Base-by-base conservation (phyloP, 2,113 vertebrate species). In the Ranitomeya imitator region DNA sequence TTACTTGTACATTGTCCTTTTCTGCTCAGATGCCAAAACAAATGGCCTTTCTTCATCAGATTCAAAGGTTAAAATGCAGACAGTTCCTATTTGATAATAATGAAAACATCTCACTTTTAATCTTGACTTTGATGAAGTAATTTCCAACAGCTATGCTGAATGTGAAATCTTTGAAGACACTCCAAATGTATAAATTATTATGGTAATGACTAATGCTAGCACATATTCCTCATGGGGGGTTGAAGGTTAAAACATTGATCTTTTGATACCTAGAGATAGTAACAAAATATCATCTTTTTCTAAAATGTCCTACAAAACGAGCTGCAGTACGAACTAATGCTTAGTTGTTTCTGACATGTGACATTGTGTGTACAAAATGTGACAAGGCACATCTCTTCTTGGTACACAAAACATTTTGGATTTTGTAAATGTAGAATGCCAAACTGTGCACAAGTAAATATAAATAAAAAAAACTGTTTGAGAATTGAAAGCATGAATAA, bases 81-180 rank as follows among this genome's bases (percentile, higher is more conserved):
- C 37, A 93, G 93, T 95, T 95, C 95, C 93, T 95, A 95, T 93
- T 94, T 95, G 93, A 95, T 95, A 94, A 93, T 93, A 93, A 93
- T 90, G 94, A 95, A 95, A 93, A 95, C 94, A 94, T 93, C 92
- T 91, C 93, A 63, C 57, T 52, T 86, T 18, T 69, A 52, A 52
- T 86, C 8, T 4, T 21, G 55, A 74, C 73, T 86, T 63, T 85
- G 57, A 61, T 78, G 37, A 18, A 84, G 65, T 71, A 14, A 69
- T 84, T 84, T 84, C 51, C 65, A 84, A 71, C 63, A 55, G 82
- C 65, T 69, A 54, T 84, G 82, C 11, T 71, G 82, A 13, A 69
- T 84, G 21, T 69, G 37, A 69, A 59, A 86, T 61, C 85, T 86
- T 86, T 76, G 85, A 86, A 86, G 85, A 59, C 55, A 8, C 19